Base-by-base conservation (phyloP, 2,113 vertebrate genomes). In the Phalacrocorax aristotelis region DNA sequence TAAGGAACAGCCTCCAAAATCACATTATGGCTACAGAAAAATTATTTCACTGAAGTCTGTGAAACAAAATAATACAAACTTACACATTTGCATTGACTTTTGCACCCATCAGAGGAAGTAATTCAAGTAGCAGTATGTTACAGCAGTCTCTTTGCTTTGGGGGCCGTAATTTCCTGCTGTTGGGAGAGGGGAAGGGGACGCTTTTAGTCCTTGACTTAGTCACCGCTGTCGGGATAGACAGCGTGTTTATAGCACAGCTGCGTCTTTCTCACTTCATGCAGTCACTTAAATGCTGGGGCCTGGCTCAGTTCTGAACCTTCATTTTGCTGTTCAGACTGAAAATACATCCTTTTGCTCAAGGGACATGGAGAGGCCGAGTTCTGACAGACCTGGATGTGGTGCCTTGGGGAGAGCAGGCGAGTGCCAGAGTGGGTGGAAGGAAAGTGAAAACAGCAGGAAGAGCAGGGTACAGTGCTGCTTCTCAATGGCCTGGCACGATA, bases 21-120 rank as follows among this genome's bases (percentile, higher is more conserved):
- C 13, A 14, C 0, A 0, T 61, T 18, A 15, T 2, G 2, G 16
- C 54, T 66, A 5, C 42, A 20, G 40, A 49, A 86, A 66, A 74
- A 4, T 2, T 49, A 16, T 62, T 82, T 78, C n/a, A 42, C 36
- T 26, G 25, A 40, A 51, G 14, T 9, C 6, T 70, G 3, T 51
- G 58, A 52, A 83, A 54, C 48, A 5, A 57, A 69, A 27, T 29
- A 49, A 46, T 62, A 20, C 25, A n/a, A n/a, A 92, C 66, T 71
- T 11, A 61, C 2, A 27, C 4, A 1, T 58, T 48, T 85, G 40
- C n/a, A 5, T 64, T 90, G 57, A 32, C 26, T 64, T 55, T 9
- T 48, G 49, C 57, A 76, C 19, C 22, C 34, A 1, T 17, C 25
- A 25, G 74, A 29, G 38, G 62, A 46, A 46, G 52, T 27, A 40